These are phyloP conservation scores for Scrobipalpa costella DNA, from an alignment of 2,888 invertebrate species.

Conservation along the genomic window DNA sequence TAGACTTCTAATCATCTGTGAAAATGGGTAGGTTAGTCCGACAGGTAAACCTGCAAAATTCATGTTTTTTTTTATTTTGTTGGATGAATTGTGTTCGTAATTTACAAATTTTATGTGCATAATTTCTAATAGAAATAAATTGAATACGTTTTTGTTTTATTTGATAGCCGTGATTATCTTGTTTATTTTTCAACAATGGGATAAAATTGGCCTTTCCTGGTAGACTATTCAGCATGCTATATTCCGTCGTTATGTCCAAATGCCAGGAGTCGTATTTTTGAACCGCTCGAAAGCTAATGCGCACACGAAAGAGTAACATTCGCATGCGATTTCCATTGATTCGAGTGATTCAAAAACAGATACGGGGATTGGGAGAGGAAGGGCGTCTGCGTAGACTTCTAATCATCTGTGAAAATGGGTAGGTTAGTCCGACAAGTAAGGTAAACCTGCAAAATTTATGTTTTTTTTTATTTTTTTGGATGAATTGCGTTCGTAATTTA, in stretches of 20 bases:
- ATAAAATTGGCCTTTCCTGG: too few species aligned
- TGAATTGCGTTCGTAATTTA: too few species aligned
- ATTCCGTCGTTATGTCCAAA: too few species aligned
- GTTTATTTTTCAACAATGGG: too few species aligned
- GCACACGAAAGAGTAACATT: too few species aligned
- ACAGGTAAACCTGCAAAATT: not conserved
- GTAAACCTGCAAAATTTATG: not conserved
- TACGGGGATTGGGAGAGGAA: slow-evolving; percentile 99
- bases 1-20: slow-evolving; percentile 88
- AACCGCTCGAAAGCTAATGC: too few species aligned
- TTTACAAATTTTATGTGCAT: too few species aligned
- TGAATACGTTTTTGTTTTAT: not conserved
- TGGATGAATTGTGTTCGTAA: too few species aligned
- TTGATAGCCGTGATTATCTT: not conserved
- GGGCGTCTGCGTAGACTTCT: slow-evolving; percentile 98
- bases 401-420: slow-evolving; percentile 38
- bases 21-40: not conserved
- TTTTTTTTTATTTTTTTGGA: not conserved
- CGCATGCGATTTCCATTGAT: too few species aligned
- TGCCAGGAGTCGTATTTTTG: too few species aligned
- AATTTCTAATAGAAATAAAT: not conserved
- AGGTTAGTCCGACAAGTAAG: not conserved
- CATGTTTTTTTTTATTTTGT: not conserved
- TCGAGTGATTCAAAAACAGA: too few species aligned
- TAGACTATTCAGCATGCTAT: too few species aligned